These are phyloP conservation scores for Carassius auratus DNA, from an alignment of 2,113 vertebrate genomes.

Conservation along the genomic window DNA sequence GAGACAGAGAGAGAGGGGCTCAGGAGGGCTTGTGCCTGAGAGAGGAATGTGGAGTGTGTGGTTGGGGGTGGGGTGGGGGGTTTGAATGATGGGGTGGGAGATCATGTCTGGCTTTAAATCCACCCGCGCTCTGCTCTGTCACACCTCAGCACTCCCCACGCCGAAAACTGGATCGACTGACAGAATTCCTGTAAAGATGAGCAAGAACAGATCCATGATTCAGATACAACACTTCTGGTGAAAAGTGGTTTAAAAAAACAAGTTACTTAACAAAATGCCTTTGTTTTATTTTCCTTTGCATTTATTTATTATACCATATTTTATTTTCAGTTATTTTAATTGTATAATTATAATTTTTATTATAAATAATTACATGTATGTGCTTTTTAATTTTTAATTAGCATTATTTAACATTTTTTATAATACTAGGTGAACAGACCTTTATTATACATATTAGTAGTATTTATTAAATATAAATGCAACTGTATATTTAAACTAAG, in stretches of 20 bases:
- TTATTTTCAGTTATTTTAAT: background rate
- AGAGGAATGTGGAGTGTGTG: constrained; percentile 38
- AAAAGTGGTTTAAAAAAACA: background rate
- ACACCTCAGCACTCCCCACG: constrained; percentile 75
- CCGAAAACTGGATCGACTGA: constrained; percentile 83
- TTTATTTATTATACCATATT: background rate
- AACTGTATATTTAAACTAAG: too few relatives aligned
- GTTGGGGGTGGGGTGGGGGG: constrained; percentile 35
- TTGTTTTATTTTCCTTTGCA: background rate
- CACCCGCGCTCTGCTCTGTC: constrained; percentile 40
- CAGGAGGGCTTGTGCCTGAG: constrained; percentile 44
- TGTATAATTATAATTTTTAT: too few relatives aligned
- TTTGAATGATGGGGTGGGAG: constrained; percentile 50
- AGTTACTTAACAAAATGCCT: background rate
- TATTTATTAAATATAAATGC: too few relatives aligned
- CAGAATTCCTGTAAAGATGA: constrained; percentile 79
- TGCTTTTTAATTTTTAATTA: too few relatives aligned
- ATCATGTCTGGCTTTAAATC: constrained; percentile 31
- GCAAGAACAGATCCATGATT: background rate
- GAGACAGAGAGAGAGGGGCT: constrained; percentile 1
- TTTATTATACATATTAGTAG: too few relatives aligned
- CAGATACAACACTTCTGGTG: background rate
- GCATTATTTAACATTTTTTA: too few relatives aligned
- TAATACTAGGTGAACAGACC: too few relatives aligned
- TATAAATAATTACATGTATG: too few relatives aligned